Evolutionary conservation across 2,113 vertebrate genomes (phyloP).

Genomic region (Oxygymnocypris stewartii): DNA sequence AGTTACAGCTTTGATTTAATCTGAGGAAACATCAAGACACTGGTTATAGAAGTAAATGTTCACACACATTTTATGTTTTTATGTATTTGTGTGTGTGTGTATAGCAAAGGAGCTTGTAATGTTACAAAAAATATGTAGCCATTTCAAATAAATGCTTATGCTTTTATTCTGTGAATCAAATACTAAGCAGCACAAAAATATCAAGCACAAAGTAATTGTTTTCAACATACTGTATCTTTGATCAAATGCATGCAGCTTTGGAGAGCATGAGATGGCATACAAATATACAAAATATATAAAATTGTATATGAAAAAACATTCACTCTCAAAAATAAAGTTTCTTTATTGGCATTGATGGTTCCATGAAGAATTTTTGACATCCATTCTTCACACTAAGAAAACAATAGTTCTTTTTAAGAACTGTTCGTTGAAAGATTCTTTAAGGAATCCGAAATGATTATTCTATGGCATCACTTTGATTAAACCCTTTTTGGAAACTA

Average conservation of each 20-base stretch:
- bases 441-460: neutral
- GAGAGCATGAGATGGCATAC: no score
- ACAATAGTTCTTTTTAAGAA: no score
- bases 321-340: neutral
- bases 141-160: neutral
- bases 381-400: no score
- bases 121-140: neutral
- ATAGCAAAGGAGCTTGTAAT: neutral
- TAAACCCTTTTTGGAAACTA: neutral
- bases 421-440: neutral
- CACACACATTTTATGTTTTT: neutral
- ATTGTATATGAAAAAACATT: neutral
- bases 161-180: neutral
- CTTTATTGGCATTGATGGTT: neutral
- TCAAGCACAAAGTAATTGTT: no score
- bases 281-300: no score
- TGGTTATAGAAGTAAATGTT: constrained; percentile 5
- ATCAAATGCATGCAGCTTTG: no score
- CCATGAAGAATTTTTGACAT: neutral
- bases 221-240: neutral
- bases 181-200: no score
- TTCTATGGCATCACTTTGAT: neutral
- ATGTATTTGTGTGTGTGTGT: no score
- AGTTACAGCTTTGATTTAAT: constrained; percentile 26
- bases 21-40: constrained; percentile 7